Evolutionary conservation across 2,888 invertebrate species (phyloP), one percentile per base, ranked within the genome.

Genomic region (Altica lythri): DNA sequence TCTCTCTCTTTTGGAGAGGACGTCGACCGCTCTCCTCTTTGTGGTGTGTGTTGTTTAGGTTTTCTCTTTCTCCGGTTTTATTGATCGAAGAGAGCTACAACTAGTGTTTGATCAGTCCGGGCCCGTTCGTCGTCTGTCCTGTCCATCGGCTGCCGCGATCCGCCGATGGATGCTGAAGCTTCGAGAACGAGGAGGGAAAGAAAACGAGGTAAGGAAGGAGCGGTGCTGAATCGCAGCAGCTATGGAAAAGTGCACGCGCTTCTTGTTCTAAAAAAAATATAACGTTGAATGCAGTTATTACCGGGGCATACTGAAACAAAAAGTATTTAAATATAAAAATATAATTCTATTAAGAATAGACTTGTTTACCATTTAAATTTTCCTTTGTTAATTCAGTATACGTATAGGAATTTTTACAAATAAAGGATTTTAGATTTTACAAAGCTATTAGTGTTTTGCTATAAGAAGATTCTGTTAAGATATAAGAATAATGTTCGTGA

Each of bases 81-180:
- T 68, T 64, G 66, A 68, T 68, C 68, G 66, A 61, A 59, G 62
- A 55, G 57, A 60, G 60, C 63, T 62, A 64, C 62, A 59, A 61
- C 57, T 56, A 57, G 63, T 68, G 67, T 68, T 67, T 67, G 68
- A 70, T 67, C 67, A 67, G 69, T 60, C 66, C 68, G 66, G 67
- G 67, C 60, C n/a, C 67, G 66, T 60, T 61, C 63, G 48, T 48
- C 49, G 43, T 46, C 53, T 53, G 37, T 49, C 50, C 55, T 55
- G 61, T 62, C 74, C 71, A 73, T 74, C 69, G 53, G 16, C 48
- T 40, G 42, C 48, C 54, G 47, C 50, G 50, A 52, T 56, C 53
- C 37, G 40, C 49, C 40, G 49, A 37, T 18, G 40, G 55, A 55
- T 55, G 35, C 43, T 27, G 55, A 37, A 34, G 17, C 16, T 10